A percentile compares a stretch with the other conserved stretches of the same genome.
phyloP scores from a whole-genome alignment of 2,888 invertebrate genomes.

The Choristoneura rosaceana region DNA sequence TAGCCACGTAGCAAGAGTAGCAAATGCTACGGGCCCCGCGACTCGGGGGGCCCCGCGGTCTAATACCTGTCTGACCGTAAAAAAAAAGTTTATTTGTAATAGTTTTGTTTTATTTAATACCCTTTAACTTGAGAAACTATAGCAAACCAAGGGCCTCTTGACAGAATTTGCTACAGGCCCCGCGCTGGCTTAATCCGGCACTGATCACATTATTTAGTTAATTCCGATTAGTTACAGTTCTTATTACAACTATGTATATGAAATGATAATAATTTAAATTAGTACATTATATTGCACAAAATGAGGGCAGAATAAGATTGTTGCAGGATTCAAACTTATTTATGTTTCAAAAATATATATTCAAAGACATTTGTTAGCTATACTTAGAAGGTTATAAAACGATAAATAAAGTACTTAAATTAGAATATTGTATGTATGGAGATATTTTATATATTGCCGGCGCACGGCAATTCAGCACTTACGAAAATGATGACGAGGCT shows the following conservation, averaged over 20 bases:
- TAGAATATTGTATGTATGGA: neutral
- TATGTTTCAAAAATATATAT: neutral
- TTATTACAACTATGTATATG: neutral
- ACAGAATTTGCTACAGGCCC: too few relatives aligned
- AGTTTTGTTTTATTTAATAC: too few relatives aligned
- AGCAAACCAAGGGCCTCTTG: too few relatives aligned
- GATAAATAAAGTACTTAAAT: neutral
- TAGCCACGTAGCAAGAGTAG: too few relatives aligned
- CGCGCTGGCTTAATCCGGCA: too few relatives aligned
- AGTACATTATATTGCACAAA: neutral
- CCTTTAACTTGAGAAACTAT: too few relatives aligned
- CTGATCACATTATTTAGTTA: neutral
- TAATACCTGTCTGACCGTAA: too few relatives aligned
- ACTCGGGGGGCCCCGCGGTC: too few relatives aligned
- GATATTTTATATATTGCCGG: slow-evolving; percentile 2
- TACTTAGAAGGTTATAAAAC: neutral
- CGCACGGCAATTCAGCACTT: slow-evolving; percentile 31
- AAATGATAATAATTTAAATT: neutral
- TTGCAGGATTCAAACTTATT: neutral
- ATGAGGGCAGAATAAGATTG: neutral
- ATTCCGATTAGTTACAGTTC: neutral
- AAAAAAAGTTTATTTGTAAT: too few relatives aligned
- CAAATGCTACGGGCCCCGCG: too few relatives aligned
- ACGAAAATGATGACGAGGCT: slow-evolving; percentile 36
- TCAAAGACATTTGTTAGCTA: neutral